Base-by-base conservation (phyloP, 2,888 invertebrate genomes). In the Brachyptera putata region DNA sequence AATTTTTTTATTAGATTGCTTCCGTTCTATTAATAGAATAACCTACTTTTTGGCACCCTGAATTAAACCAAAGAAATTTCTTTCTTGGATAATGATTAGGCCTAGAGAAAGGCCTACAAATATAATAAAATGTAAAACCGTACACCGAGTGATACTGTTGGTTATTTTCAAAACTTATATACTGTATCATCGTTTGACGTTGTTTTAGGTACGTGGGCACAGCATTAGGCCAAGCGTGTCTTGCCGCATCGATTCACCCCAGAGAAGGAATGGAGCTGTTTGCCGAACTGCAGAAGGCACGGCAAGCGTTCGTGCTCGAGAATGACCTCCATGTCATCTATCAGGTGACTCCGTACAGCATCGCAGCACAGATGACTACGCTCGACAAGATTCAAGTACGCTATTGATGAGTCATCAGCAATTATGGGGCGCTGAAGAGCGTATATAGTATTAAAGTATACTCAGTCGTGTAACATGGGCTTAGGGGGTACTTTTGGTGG, bases 321-420 rank as follows among this genome's bases (percentile, higher is more conserved):
- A 92, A 91, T 58, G 98, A 99, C 69, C 79, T 99, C 1, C 98
- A 99, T 75, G 83, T 97, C 39, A 85, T 99, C 50, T 99, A 97
- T 75, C 79, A 95, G 69, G 80, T 84, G 11, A 98, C 97, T 1
- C 98, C 98, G 0, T 89, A 93, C 64, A 93, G 90, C 73, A 85
- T 91, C 24, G 86, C 89, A 68, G 86, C 86, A 70, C 88, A 91
- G 67, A 83, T 87, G 80, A 81, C 83, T 61, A 80, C 86, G 69
- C 79, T 95, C 50, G 92, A 97, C 71, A 91, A 91, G 91, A 77
- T 89, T 71, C 59, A 63, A 36, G 63, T 61, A 53, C 26, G 53
- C 58, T 49, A 22, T 24, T 49, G n/a, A n/a, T n/a, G n/a, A n/a
- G n/a, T n/a, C n/a, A n/a, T n/a, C n/a, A n/a, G n/a, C n/a, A n/a